Percentiles rank a stretch among this genome's conserved stretches.
These are phyloP conservation scores for Volucella inflata DNA, from an alignment of 2,888 invertebrate species.

Conservation along the genomic window DNA sequence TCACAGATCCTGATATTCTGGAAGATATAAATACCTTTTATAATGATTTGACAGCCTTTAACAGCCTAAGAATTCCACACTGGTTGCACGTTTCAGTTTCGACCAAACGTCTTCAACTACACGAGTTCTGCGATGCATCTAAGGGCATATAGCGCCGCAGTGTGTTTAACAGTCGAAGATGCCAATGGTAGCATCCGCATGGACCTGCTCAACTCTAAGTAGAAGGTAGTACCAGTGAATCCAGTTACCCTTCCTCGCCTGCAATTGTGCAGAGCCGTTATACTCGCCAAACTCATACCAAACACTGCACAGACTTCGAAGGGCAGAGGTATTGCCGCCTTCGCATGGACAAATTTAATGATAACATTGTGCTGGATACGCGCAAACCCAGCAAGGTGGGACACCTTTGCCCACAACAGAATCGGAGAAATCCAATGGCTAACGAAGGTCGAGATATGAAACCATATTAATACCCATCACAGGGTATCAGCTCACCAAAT, in stretches of 20 bases:
- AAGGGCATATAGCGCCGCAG: neutral
- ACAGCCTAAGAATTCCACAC: slow-evolving; percentile 12
- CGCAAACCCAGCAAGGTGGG: neutral
- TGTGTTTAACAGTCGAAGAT: slow-evolving; percentile 9
- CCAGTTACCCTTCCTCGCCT: slow-evolving; percentile 17
- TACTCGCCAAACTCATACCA: too few relatives aligned
- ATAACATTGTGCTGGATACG: slow-evolving; percentile 9
- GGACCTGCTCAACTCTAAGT: slow-evolving; percentile 12
- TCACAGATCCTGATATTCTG: slow-evolving; percentile 9
- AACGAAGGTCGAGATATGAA: too few relatives aligned
- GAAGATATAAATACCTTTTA: neutral
- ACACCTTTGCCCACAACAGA: slow-evolving; percentile 1
- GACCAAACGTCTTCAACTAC: too few relatives aligned
- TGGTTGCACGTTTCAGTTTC: slow-evolving; percentile 47
- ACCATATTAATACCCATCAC: too few relatives aligned
- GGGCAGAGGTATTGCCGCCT: too few relatives aligned
- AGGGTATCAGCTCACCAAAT: neutral
- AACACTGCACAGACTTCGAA: too few relatives aligned
- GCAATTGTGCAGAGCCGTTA: neutral
- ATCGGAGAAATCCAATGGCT: neutral
- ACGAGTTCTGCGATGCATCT: too few relatives aligned
- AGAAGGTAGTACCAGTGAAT: neutral
- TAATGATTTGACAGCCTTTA: slow-evolving; percentile 7
- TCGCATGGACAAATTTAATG: neutral
- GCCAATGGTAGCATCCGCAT: neutral